Evolutionary conservation across 2,113 vertebrate genomes (phyloP).

Genomic region (Rhinogobius similis): DNA sequence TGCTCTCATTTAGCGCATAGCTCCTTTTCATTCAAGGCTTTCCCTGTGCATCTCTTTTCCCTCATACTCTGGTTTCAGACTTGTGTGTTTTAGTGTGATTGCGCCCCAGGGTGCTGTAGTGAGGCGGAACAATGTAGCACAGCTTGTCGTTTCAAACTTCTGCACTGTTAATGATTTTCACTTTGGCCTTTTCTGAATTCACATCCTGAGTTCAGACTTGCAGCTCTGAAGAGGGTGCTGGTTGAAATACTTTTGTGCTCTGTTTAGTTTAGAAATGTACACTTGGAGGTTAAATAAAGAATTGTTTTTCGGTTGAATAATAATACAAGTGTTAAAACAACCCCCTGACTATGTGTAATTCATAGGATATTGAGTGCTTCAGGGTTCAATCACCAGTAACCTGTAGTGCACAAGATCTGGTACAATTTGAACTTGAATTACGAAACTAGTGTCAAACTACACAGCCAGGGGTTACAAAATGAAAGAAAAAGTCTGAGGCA

Average conservation of each 20-base stretch:
- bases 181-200: constrained; percentile 29
- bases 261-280: neutral
- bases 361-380: too few species aligned
- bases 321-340: too few species aligned
- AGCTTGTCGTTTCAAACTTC: constrained; percentile 48
- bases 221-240: neutral
- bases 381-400: too few species aligned
- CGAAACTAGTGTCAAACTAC: too few species aligned
- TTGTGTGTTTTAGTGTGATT: constrained; percentile 33
- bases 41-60: neutral
- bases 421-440: too few species aligned
- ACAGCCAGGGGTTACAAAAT: too few species aligned
- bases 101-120: constrained; percentile 47
- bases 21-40: neutral
- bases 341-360: too few species aligned
- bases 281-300: neutral
- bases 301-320: neutral
- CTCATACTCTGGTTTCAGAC: constrained; percentile 16
- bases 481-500: too few species aligned
- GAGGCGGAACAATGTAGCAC: constrained; percentile 51
- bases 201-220: neutral
- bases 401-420: too few species aligned
- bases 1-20: neutral
- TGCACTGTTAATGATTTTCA: constrained; percentile 43
- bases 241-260: neutral